Conservation (phyloP, 1,140 invertebrate species). For the Nomia melanderi region DNA sequence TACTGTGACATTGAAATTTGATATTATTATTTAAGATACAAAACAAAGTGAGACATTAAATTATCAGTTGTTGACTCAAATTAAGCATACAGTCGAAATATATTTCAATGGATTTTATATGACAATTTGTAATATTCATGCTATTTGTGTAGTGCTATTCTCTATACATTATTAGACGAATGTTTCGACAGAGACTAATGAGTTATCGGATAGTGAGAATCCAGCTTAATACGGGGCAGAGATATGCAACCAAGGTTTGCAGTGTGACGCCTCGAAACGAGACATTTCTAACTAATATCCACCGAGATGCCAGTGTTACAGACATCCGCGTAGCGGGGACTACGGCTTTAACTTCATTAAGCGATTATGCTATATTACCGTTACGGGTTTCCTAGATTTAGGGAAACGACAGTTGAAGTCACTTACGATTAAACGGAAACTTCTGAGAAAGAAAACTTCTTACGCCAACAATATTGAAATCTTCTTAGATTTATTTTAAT, state of each 20-base stretch:
- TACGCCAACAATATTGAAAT: not conserved
- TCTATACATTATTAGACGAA: no score
- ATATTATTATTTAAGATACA: no score
- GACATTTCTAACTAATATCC: constrained; percentile 14
- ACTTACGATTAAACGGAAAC: not conserved
- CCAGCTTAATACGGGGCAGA: not conserved
- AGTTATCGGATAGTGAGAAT: no score
- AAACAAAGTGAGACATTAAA: no score
- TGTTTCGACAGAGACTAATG: no score
- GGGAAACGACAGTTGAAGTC: constrained; percentile 7
- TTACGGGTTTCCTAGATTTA: constrained; percentile 41
- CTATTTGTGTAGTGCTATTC: no score
- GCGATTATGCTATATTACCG: constrained; percentile 40
- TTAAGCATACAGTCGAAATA: no score
- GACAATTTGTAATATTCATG: no score
- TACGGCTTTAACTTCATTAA: constrained; percentile 47
- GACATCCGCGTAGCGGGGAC: not conserved
- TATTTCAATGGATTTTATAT: no score
- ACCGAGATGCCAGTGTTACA: not conserved
- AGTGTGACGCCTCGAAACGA: not conserved
- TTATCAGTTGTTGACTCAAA: no score
- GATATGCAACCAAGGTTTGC: constrained; percentile 8
- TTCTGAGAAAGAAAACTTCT: not conserved
- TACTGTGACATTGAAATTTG: no score
- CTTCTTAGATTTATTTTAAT: not conserved